Conservation (phyloP, 2,888 invertebrate genomes). For the Phyllotreta cruciferae region DNA sequence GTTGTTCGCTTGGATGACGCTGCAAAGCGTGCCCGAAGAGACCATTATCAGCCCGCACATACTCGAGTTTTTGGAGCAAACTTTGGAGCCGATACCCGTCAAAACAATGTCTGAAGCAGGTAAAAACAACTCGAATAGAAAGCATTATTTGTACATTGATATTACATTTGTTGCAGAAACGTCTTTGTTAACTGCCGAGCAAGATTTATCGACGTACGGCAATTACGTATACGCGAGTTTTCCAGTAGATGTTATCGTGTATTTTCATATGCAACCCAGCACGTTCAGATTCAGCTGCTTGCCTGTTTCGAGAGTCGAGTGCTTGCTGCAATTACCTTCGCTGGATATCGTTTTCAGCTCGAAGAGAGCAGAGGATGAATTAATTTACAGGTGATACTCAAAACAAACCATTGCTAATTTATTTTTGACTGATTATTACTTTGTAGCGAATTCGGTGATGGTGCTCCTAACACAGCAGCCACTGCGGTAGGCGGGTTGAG, state of each 20-base stretch:
- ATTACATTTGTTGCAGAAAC: slow-evolving; percentile 48
- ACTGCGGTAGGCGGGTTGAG: slow-evolving; percentile 86
- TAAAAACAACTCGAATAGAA: slow-evolving; percentile 13
- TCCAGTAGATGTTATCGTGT: slow-evolving; percentile 98
- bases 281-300: slow-evolving; percentile 95
- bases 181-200: slow-evolving; percentile 57
- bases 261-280: slow-evolving; percentile 97
- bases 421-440: not conserved
- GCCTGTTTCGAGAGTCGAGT: slow-evolving; percentile 94
- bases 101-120: slow-evolving; percentile 50
- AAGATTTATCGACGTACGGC: slow-evolving; percentile 70
- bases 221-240: slow-evolving; percentile 92
- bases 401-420: slow-evolving; percentile 1
- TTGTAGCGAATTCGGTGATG: slow-evolving; percentile 64
- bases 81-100: slow-evolving; percentile 89
- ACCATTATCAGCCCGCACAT: slow-evolving; percentile 97
- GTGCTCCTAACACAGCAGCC: slow-evolving; percentile 63
- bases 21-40: slow-evolving; percentile 97
- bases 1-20: slow-evolving; percentile 92
- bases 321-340: slow-evolving; percentile 94
- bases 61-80: slow-evolving; percentile 96
- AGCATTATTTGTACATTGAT: not conserved
- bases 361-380: slow-evolving; percentile 82
- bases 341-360: slow-evolving; percentile 97
- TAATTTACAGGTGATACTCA: slow-evolving; percentile 48